Conservation (phyloP, 2,888 invertebrate species). For the Poecilus cupreus region DNA sequence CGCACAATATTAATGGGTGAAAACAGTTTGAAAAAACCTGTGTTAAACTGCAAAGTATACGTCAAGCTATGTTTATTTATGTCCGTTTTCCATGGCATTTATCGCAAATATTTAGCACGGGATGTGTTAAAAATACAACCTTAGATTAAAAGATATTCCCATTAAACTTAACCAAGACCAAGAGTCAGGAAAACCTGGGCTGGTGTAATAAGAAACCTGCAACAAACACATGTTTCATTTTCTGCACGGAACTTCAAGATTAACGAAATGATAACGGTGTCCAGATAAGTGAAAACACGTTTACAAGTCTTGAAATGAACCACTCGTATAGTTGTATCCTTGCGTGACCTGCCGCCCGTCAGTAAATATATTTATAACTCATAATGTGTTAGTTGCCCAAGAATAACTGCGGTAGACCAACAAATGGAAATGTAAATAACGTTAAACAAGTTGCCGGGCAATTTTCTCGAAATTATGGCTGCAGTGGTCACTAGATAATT, state of each 20-base stretch:
- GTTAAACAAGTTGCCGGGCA: slow-evolving; percentile 14
- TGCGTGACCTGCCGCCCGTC: slow-evolving; percentile 32
- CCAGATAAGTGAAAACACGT: slow-evolving; percentile 50
- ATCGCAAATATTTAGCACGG: slow-evolving; percentile 21
- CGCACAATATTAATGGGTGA: neutral
- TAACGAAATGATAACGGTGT: slow-evolving; percentile 13
- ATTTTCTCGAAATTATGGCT: slow-evolving; percentile 7
- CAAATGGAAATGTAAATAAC: slow-evolving; percentile 17
- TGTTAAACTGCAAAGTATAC: neutral
- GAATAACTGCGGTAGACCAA: neutral
- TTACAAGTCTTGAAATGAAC: slow-evolving; percentile 43
- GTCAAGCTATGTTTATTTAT: slow-evolving; percentile 11
- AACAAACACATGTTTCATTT: slow-evolving; percentile 40
- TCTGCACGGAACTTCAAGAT: slow-evolving; percentile 26
- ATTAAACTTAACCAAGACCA: neutral
- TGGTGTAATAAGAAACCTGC: slow-evolving; percentile 37
- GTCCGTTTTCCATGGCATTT: slow-evolving; percentile 11
- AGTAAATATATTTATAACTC: slow-evolving; percentile 41
- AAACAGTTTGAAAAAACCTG: neutral
- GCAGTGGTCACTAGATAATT: slow-evolving; percentile 23
- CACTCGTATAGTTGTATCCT: neutral
- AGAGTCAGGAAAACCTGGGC: neutral
- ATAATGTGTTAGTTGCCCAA: neutral
- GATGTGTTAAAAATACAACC: slow-evolving; percentile 28
- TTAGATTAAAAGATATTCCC: slow-evolving; percentile 5